Conservation (phyloP, 2,797 vertebrate genomes). For the Oryzias sinensis region DNA sequence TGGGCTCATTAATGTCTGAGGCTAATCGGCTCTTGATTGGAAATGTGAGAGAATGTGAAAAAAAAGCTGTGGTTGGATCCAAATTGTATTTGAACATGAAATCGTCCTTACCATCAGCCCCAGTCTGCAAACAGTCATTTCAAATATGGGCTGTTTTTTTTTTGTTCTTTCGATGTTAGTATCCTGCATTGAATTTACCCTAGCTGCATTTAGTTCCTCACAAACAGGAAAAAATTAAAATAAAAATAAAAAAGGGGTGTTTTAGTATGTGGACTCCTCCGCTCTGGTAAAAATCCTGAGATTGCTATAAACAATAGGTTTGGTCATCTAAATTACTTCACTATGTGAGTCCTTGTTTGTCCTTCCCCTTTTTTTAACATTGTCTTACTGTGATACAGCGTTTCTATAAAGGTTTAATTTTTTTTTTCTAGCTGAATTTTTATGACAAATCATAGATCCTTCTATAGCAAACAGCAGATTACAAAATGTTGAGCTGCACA, state of each 20-base stretch:
- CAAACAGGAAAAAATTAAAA: slow-evolving; percentile 42
- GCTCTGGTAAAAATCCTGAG: too few species aligned
- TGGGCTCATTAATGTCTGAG: slow-evolving; percentile 80
- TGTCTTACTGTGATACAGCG: too few species aligned
- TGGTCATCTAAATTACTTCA: too few species aligned
- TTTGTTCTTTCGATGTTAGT: slow-evolving; percentile 19
- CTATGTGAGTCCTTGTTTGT: too few species aligned
- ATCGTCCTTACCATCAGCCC: slow-evolving; percentile 50
- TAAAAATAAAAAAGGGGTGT: background rate
- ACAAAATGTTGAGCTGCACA: too few species aligned
- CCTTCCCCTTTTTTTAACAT: too few species aligned
- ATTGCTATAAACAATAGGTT: too few species aligned
- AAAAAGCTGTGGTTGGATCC: slow-evolving; percentile 68
- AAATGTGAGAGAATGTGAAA: slow-evolving; percentile 77
- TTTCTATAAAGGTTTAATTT: too few species aligned
- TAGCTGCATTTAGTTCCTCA: slow-evolving; percentile 44
- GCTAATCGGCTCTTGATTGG: slow-evolving; percentile 82
- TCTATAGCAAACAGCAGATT: too few species aligned
- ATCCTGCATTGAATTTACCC: slow-evolving; percentile 44
- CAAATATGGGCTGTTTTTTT: slow-evolving; percentile 16
- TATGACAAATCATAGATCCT: too few species aligned
- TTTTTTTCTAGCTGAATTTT: too few species aligned
- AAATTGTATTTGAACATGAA: slow-evolving; percentile 78
- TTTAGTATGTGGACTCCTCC: background rate
- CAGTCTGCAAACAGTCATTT: slow-evolving; percentile 68